Base-by-base conservation (phyloP, 2,797 vertebrate species). In the Enteromius afrohamiltoni region DNA sequence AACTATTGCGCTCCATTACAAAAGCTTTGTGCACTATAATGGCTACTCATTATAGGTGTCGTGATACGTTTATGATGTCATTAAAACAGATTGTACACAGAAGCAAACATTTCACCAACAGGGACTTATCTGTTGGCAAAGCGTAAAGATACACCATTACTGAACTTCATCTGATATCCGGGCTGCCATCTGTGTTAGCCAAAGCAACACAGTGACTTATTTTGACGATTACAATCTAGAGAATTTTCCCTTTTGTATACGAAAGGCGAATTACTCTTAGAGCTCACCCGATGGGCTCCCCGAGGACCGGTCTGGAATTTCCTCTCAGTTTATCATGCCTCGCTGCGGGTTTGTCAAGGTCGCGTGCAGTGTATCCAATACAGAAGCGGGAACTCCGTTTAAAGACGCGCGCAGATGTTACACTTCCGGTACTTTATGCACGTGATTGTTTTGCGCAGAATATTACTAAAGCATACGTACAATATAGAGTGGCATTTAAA, bases 81-180 rank as follows among this genome's bases (percentile, higher is more conserved):
- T 92, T 92, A 91, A 83, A 90, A 89, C 78, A 84, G 87, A 91
- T 90, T 89, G 91, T 93, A 92, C 93, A 92, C 93, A 94, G 95
- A 96, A 93, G 91, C 91, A 93, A 95, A 91, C 93, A 91, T 92
- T 93, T 93, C 91, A 90, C 89, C 92, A 93, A 87, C 91, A 85
- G 89, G 88, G 89, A 89, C 91, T 91, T 94, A 95, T 94, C 93
- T 92, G 83, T 77, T 86, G 83, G 91, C 81, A 77, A 86, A 89
- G 83, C 86, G 89, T 80, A 83, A 81, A 87, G 87, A 87, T 86
- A 89, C 47, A 88, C 80, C 64, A 79, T 90, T 92, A 82, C 87
- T 73, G 85, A 88, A 79, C 68, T 87, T 85, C 88, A 89, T 93
- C 91, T 90, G 89, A 93, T 87, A 82, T 81, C 85, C 79, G 10